These are phyloP conservation scores for Drosophila truncata DNA, from an alignment of 1,140 invertebrate genomes.

Conservation along the genomic window DNA sequence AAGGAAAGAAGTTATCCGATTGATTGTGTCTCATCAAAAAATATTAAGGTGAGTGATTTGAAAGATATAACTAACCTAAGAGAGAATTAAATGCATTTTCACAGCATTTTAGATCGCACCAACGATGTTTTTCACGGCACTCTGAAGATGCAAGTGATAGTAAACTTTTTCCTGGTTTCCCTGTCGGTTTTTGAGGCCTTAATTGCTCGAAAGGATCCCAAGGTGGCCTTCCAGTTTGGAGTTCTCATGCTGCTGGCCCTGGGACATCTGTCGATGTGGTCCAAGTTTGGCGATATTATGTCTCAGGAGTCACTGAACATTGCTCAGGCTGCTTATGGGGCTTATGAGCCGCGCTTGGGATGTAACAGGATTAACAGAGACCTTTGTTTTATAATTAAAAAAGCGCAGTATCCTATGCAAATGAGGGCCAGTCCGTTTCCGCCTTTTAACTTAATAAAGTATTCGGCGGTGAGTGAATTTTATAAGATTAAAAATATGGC, in stretches of 20 bases:
- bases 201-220: constrained; percentile 29
- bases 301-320: constrained; percentile 41
- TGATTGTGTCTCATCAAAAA: constrained; percentile 34
- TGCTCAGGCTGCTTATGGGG: constrained; percentile 37
- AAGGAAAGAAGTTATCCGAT: background rate
- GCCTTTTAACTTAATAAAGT: constrained; percentile 46
- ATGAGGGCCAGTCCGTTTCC: constrained; percentile 48
- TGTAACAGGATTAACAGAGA: constrained; percentile 15
- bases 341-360: constrained; percentile 17
- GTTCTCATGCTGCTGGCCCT: constrained; percentile 45
- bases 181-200: constrained; percentile 47
- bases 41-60: constrained; percentile 23
- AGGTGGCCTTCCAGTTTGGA: constrained; percentile 34
- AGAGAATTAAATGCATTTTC: background rate
- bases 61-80: no score
- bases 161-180: constrained; percentile 32
- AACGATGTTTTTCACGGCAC: constrained; percentile 50
- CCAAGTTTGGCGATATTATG: constrained; percentile 35
- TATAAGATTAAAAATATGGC: no score
- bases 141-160: constrained; percentile 44
- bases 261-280: constrained; percentile 44
- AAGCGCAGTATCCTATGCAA: constrained; percentile 26
- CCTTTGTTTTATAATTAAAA: constrained; percentile 35
- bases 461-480: constrained; percentile 33
- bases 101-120: constrained; percentile 35